A percentile compares a stretch with the other conserved stretches of the same genome.
Evolutionary conservation across 2,797 vertebrate species (phyloP).

Genomic region (Darevskia nairensis): DNA sequence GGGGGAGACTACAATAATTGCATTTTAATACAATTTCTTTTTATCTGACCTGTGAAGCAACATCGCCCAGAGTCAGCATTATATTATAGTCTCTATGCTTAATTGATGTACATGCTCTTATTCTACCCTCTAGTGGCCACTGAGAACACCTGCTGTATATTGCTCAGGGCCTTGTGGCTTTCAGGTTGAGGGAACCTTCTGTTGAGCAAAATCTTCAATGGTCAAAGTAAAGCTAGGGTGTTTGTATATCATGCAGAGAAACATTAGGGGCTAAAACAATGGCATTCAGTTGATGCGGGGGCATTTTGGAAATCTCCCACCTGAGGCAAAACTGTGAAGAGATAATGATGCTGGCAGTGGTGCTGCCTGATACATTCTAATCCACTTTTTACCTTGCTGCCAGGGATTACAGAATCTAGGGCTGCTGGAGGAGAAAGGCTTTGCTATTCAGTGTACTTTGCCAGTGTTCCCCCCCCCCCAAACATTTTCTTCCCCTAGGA

Average conservation of each 20-base stretch:
- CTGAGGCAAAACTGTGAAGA: background rate
- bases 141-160: background rate
- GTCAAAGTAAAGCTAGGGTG: background rate
- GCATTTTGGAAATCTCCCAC: background rate
- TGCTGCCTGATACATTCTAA: background rate
- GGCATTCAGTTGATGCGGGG: background rate
- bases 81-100: background rate
- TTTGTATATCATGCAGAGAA: background rate
- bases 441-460: background rate
- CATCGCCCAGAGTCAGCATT: background rate
- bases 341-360: background rate
- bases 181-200: background rate
- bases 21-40: background rate
- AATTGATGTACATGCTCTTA: background rate
- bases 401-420: background rate
- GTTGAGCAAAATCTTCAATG: background rate
- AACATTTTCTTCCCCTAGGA: background rate
- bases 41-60: background rate
- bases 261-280: background rate
- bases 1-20: background rate
- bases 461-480: constrained; percentile 1
- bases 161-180: background rate
- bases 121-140: background rate
- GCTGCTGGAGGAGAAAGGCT: background rate
- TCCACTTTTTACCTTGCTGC: constrained; percentile 6